Evolutionary conservation across 1,140 invertebrate genomes (phyloP).

Genomic region (Megalopta genalis): DNA sequence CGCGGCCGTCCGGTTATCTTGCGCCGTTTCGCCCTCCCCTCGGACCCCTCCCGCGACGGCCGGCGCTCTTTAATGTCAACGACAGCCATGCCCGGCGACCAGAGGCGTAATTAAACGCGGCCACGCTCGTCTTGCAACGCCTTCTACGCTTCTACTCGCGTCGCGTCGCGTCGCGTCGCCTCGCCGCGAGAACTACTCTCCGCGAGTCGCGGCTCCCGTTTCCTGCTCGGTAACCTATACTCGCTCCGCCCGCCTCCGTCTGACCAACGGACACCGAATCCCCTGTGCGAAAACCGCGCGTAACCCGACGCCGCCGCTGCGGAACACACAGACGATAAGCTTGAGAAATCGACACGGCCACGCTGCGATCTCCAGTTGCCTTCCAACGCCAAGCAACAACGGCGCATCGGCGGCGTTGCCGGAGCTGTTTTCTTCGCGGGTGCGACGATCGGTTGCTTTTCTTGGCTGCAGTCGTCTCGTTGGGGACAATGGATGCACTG

Average conservation of each 20-base stretch:
- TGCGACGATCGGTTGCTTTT: too few relatives aligned
- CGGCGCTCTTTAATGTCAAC: background rate
- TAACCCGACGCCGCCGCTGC: slow-evolving; percentile 7
- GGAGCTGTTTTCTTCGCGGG: too few relatives aligned
- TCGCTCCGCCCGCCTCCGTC: background rate
- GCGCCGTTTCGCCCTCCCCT: background rate
- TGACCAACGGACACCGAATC: slow-evolving; percentile 20
- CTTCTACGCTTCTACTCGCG: background rate
- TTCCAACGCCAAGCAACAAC: too few relatives aligned
- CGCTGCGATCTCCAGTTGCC: too few relatives aligned
- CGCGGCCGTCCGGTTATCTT: background rate
- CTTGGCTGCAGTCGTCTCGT: too few relatives aligned
- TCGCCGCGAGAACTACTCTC: background rate
- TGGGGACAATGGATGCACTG: too few relatives aligned
- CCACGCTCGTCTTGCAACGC: background rate
- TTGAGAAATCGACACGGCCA: slow-evolving; percentile 28
- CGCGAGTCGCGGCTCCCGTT: slow-evolving; percentile 10
- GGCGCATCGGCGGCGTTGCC: too few relatives aligned
- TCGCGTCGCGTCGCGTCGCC: too few relatives aligned
- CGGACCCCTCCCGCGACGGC: too few relatives aligned
- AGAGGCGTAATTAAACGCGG: slow-evolving; percentile 34
- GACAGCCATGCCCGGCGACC: background rate
- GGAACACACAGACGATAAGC: slow-evolving; percentile 33
- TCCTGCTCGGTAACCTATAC: slow-evolving; percentile 13
- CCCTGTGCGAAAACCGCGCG: slow-evolving; percentile 5